Evolutionary conservation across 1,140 invertebrate species (phyloP).

Genomic region (Oryctes rhinoceros): DNA sequence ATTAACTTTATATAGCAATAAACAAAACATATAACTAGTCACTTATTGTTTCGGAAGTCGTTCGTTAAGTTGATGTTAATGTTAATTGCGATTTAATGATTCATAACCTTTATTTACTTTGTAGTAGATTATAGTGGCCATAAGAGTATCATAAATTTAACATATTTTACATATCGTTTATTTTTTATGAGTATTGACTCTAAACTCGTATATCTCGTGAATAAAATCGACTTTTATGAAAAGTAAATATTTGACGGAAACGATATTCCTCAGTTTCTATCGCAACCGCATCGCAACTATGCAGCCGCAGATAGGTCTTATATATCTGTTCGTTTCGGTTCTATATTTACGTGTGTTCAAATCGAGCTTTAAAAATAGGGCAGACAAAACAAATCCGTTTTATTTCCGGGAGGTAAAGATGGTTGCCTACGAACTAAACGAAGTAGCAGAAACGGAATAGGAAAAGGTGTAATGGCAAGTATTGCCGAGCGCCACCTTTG

Average conservation of each 20-base stretch:
- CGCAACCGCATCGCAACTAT: neutral
- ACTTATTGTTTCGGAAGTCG: slow-evolving; percentile 48
- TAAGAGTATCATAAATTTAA: slow-evolving; percentile 44
- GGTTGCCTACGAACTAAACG: neutral
- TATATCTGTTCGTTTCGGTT: neutral
- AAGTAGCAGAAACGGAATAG: too few species aligned
- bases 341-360: neutral
- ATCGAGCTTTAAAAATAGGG: slow-evolving; percentile 16
- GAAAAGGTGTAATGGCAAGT: too few species aligned
- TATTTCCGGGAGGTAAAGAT: neutral
- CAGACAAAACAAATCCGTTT: neutral
- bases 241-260: slow-evolving; percentile 36
- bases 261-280: slow-evolving; percentile 2
- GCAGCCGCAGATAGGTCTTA: neutral
- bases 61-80: slow-evolving; percentile 50
- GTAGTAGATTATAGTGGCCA: slow-evolving; percentile 44
- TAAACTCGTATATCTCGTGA: slow-evolving; percentile 35
- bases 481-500: too few species aligned
- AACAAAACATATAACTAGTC: slow-evolving; percentile 46
- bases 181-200: slow-evolving; percentile 40
- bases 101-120: slow-evolving; percentile 47
- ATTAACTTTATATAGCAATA: slow-evolving; percentile 43
- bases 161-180: slow-evolving; percentile 42
- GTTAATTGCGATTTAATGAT: slow-evolving; percentile 51
- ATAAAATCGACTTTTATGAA: slow-evolving; percentile 38